A percentile compares a stretch with the other conserved stretches of the same genome.
phyloP scores from a whole-genome alignment of 1,140 invertebrate species.

The Triops cancriformis region DNA sequence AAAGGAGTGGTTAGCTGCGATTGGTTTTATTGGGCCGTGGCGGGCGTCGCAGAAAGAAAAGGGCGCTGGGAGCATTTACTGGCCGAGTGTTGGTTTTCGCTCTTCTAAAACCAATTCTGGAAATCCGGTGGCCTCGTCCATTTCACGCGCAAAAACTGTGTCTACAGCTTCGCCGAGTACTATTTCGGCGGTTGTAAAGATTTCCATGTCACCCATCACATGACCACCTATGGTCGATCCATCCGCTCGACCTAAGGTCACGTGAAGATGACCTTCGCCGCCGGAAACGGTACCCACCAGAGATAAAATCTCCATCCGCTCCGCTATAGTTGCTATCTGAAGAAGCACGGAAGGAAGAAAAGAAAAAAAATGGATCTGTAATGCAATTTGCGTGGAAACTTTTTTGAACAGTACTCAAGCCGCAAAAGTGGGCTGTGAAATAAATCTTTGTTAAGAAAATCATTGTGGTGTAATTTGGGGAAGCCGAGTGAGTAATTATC shows the following conservation, averaged over 20 bases:
- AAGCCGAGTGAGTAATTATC: no score
- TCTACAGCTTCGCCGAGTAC: conserved; percentile 38
- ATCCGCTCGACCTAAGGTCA: conserved; percentile 37
- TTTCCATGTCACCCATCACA: conserved; percentile 40
- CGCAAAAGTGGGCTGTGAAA: neutral
- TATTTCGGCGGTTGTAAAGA: conserved; percentile 44
- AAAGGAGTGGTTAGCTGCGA: conserved; percentile 6
- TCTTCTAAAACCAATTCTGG: conserved; percentile 10
- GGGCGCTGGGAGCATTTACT: neutral
- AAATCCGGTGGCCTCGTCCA: neutral
- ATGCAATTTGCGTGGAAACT: neutral
- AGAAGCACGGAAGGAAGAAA: neutral
- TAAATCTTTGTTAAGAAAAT: neutral
- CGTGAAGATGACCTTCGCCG: conserved; percentile 41
- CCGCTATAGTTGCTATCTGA: conserved; percentile 35
- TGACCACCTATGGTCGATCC: conserved; percentile 42
- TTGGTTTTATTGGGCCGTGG: neutral
- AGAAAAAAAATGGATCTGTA: neutral
- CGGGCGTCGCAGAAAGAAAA: neutral
- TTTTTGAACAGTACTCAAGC: neutral
- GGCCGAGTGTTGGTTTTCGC: neutral
- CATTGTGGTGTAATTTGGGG: no score
- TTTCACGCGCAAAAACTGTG: conserved; percentile 34
- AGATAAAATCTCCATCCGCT: conserved; percentile 42
- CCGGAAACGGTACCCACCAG: conserved; percentile 41